These are phyloP conservation scores for Crotophaga sulcirostris DNA, from an alignment of 2,113 vertebrate species.

Conservation along the genomic window DNA sequence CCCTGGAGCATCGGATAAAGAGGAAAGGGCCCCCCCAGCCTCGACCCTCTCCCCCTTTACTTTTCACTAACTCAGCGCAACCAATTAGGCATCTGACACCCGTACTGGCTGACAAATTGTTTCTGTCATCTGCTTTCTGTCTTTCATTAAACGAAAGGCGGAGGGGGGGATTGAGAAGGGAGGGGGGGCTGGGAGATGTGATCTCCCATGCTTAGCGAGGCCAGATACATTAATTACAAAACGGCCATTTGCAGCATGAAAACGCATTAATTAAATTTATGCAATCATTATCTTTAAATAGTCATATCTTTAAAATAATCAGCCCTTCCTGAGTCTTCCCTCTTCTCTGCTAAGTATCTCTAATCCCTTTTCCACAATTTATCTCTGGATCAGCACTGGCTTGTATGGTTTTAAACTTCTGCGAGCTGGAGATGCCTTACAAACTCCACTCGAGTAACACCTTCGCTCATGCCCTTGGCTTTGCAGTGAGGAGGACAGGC, in stretches of 20 bases:
- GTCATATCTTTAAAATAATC: slow-evolving; percentile 93
- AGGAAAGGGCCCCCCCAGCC: background rate
- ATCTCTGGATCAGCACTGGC: slow-evolving; percentile 64
- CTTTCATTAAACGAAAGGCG: slow-evolving; percentile 79
- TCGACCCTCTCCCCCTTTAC: slow-evolving; percentile 76
- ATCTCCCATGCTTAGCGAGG: slow-evolving; percentile 83
- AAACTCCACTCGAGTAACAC: background rate
- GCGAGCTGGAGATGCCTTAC: background rate
- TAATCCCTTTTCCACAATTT: slow-evolving; percentile 70
- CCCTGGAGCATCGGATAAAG: background rate
- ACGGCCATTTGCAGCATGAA: slow-evolving; percentile 94
- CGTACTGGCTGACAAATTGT: slow-evolving; percentile 84
- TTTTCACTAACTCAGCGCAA: slow-evolving; percentile 86
- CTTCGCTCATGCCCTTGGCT: background rate
- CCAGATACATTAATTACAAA: slow-evolving; percentile 88
- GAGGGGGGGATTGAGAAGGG: slow-evolving; percentile 32
- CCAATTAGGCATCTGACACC: slow-evolving; percentile 94
- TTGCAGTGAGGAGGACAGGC: background rate
- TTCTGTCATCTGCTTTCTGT: slow-evolving; percentile 97
- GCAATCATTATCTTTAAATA: slow-evolving; percentile 99
- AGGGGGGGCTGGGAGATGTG: slow-evolving; percentile 66
- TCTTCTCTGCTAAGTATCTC: slow-evolving; percentile 53
- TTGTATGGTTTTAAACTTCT: background rate
- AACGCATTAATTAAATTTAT: slow-evolving; percentile 99
- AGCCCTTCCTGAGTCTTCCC: slow-evolving; percentile 72